Conservation (phyloP, 2,888 invertebrate genomes). For the Pantelozetes paolii region DNA sequence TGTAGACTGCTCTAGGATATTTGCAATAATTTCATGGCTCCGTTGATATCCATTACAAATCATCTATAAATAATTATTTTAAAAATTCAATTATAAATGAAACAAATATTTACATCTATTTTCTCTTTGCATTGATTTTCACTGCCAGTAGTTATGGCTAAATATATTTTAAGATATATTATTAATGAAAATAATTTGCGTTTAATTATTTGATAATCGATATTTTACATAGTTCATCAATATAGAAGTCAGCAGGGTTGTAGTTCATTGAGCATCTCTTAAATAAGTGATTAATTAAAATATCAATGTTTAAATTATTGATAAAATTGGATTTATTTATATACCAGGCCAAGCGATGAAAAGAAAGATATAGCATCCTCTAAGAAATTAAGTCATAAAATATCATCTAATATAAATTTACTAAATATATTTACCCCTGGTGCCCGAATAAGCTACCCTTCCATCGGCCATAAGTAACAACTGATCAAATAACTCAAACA, state of each 20-base stretch:
- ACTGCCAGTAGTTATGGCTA: constrained; percentile 63
- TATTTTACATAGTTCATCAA: constrained; percentile 53
- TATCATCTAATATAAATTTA: too few relatives aligned
- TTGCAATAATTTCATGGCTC: too few relatives aligned
- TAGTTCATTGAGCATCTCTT: constrained; percentile 54
- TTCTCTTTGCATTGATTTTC: constrained; percentile 74
- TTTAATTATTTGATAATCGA: too few relatives aligned
- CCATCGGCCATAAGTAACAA: constrained; percentile 58
- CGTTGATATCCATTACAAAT: constrained; percentile 7
- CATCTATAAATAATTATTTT: background rate
- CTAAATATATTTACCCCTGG: background rate
- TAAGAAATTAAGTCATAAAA: too few relatives aligned
- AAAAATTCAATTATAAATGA: background rate
- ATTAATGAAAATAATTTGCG: too few relatives aligned
- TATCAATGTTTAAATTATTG: too few relatives aligned
- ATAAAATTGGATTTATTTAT: too few relatives aligned
- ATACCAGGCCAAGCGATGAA: constrained; percentile 48
- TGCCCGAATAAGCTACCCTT: constrained; percentile 57
- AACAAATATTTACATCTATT: constrained; percentile 55
- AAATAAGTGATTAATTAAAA: too few relatives aligned
- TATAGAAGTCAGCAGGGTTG: constrained; percentile 57
- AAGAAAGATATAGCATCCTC: constrained; percentile 54
- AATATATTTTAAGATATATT: background rate
- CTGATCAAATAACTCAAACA: constrained; percentile 56
- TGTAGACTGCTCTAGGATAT: too few relatives aligned